Conservation (phyloP, 2,888 invertebrate genomes). For the Morpho deidamia region DNA sequence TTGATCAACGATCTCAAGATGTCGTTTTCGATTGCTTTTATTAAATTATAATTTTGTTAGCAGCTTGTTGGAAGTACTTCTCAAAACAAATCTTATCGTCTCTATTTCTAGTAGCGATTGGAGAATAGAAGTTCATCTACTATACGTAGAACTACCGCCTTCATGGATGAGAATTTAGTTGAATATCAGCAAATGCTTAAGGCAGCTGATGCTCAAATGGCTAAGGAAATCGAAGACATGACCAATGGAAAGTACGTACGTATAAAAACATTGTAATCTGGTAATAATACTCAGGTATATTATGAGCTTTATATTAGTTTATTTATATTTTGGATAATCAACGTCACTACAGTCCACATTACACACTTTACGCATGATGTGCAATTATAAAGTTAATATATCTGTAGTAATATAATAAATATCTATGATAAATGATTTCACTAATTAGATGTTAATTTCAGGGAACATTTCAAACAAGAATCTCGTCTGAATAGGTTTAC, state of each 20-base stretch:
- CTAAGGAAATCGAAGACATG: slow-evolving; percentile 88
- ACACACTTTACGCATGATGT: no score
- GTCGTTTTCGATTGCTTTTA: no score
- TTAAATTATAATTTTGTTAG: no score
- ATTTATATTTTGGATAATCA: no score
- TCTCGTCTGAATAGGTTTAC: slow-evolving; percentile 74
- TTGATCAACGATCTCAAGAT: no score
- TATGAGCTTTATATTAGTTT: no score
- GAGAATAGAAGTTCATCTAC: slow-evolving; percentile 55
- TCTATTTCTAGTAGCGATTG: slow-evolving; percentile 71
- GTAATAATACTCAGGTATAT: background rate
- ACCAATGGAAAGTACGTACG: slow-evolving; percentile 83
- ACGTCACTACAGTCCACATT: no score
- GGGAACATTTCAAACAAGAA: slow-evolving; percentile 82
- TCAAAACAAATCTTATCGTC: slow-evolving; percentile 24
- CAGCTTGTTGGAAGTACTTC: background rate
- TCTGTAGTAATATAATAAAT: background rate
- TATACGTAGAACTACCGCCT: slow-evolving; percentile 77
- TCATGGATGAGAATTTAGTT: slow-evolving; percentile 83
- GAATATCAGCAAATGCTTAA: slow-evolving; percentile 82
- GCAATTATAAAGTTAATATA: background rate
- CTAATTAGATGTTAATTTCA: slow-evolving; percentile 49
- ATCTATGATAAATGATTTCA: background rate
- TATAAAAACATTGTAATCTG: background rate
- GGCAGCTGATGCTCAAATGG: slow-evolving; percentile 87